Conservation (phyloP, 2,888 invertebrate species). For the Diplolepis rosae region DNA sequence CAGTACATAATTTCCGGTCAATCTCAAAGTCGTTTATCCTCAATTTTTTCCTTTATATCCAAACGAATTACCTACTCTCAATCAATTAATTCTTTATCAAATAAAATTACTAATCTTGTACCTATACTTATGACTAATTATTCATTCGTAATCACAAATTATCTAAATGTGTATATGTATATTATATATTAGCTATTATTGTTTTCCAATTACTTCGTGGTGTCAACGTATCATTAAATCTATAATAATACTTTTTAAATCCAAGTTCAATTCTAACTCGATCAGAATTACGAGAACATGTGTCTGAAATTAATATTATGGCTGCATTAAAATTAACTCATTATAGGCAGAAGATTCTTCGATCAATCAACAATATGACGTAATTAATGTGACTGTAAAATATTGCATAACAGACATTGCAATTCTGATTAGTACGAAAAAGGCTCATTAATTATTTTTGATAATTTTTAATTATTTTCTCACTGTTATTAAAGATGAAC, state of each 20-base stretch:
- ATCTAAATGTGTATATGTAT: neutral
- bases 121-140: neutral
- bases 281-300: neutral
- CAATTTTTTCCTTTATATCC: neutral
- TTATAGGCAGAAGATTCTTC: slow-evolving; percentile 14
- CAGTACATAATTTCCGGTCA: neutral
- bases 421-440: neutral
- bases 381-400: neutral
- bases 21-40: neutral
- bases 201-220: neutral
- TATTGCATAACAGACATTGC: neutral
- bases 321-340: slow-evolving; percentile 3
- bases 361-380: slow-evolving; percentile 20
- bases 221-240: neutral
- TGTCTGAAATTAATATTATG: slow-evolving; percentile 22
- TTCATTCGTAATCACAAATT: neutral
- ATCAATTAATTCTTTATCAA: neutral
- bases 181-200: neutral
- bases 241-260: neutral
- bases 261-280: neutral
- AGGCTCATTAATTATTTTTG: neutral
- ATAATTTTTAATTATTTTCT: neutral
- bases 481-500: too few relatives aligned
- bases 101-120: neutral
- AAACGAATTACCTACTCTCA: neutral